phyloP scores from a whole-genome alignment of 2,113 vertebrate species.

The Ailurus styani region DNA sequence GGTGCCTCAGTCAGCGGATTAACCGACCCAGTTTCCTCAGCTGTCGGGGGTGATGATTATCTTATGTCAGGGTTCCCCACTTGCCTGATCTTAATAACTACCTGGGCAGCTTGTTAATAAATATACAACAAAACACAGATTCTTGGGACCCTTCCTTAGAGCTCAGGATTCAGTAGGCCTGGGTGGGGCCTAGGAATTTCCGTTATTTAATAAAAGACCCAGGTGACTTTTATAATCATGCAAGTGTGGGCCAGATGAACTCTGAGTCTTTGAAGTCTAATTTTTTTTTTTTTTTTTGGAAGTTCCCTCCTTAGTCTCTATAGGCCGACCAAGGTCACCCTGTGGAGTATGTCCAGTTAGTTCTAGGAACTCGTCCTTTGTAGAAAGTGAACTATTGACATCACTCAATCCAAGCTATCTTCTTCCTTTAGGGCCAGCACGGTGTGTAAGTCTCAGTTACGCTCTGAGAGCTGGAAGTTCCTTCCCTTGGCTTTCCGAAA shows the following conservation, averaged over 20 bases:
- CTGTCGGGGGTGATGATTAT: neutral
- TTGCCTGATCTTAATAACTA: neutral
- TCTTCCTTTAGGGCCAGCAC: neutral
- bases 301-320: neutral
- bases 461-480: neutral
- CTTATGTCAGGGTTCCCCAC: neutral
- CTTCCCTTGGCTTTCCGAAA: neutral
- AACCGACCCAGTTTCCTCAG: neutral
- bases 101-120: neutral
- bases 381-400: neutral
- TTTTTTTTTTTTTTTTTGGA: neutral
- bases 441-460: neutral
- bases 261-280: neutral
- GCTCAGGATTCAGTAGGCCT: neutral
- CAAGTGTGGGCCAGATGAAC: neutral
- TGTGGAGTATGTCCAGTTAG: neutral
- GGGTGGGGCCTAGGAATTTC: neutral
- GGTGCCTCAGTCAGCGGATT: neutral
- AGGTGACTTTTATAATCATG: neutral
- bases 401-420: neutral
- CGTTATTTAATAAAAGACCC: neutral
- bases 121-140: neutral
- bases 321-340: neutral
- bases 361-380: neutral
- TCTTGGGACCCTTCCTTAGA: neutral